Evolutionary conservation across 2,797 vertebrate genomes (phyloP), one percentile per base, ranked within the genome.

Genomic region (Danio aesculapii): DNA sequence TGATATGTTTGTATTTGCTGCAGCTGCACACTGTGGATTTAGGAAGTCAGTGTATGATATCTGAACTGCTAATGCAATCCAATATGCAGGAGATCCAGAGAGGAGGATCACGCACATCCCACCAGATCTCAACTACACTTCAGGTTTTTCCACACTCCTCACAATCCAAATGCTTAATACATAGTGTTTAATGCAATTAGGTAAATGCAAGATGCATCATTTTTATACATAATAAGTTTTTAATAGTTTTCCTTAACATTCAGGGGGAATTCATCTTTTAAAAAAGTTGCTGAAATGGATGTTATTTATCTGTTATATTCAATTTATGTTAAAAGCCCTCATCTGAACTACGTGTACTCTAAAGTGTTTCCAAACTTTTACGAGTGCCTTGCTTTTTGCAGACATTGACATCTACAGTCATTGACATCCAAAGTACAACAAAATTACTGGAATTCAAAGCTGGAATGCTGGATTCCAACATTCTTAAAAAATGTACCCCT

Each of bases 21-120:
- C 39, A 92, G 91, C 87, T 91, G 67, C 91, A 92, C 82, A 92
- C 92, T 0, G 83, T 87, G 8, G 95, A 97, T 84, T 94, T 97
- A 0, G 95, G 95, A 11, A 95, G 95, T 14, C 92, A 93, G 84
- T 94, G 94, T 43, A 95, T 94, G 6, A 96, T 96, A 0, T 94
- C 94, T 0, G 94, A 93, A 3, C 94, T 96, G 17, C 93, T 97
- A 30, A 30, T 1, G 53, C 93, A 94, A 86, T 91, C 94, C 85
- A 86, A 96, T 83, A 94, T 95, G 90, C 83, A 83, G 0, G 90
- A 92, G 13, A 90, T 96, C 21, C 88, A 91, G 84, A 91, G 88
- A 80, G 87, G 78, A 8, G 89, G 88, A 14, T 87, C 87, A 0
- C 88, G 64, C 21, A 92, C 87, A 16, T 57, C 77, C 30, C 41